Base-by-base conservation (phyloP, 1,140 invertebrate genomes). In the Drosophila azteca region DNA sequence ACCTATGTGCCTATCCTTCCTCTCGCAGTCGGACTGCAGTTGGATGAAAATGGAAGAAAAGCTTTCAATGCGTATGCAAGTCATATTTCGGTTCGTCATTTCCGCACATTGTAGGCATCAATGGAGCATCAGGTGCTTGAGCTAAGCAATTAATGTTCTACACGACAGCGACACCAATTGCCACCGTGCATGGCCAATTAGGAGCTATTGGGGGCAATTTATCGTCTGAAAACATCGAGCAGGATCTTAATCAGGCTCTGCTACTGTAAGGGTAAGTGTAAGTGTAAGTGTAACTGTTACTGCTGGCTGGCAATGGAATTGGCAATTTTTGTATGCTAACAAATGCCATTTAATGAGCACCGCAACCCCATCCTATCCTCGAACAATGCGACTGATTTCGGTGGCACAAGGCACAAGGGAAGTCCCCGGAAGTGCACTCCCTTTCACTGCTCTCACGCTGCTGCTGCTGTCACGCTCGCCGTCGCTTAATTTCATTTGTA, bases 401-500 rank as follows among this genome's bases (percentile, higher is more conserved):
- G 31, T 24, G 46, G 46, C 17, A 49, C 49, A 22, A 46, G 55
- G 53, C 54, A 50, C 54, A 41, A 41, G 31, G 31, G 8, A 35
- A 35, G 31, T 13, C 9, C 35, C 1, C 35, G 9, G 9, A 3
- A 9, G 31, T 20, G 17, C 35, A 62, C 65, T 15, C 57, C 64
- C 48, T 44, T 70, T 58, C 58, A 69, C 53, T 39, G 53, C 58
- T 66, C 53, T 39, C n/a, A n/a, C n/a, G n/a, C n/a, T n/a, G n/a
- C n/a, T 49, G 22, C 41, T 59, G 17, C 50, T 66, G 75, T 82
- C 82, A 87, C 73, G 81, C 77, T 60, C 24, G 65, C 65, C 51
- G 69, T 71, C 78, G 82, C 82, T 85, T 81, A 85, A 85, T 87
- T 87, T 87, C 69, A 85, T 85, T 85, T 81, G 74, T 87, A 71